Conservation (phyloP, 2,888 invertebrate genomes). For the Cancer borealis region DNA sequence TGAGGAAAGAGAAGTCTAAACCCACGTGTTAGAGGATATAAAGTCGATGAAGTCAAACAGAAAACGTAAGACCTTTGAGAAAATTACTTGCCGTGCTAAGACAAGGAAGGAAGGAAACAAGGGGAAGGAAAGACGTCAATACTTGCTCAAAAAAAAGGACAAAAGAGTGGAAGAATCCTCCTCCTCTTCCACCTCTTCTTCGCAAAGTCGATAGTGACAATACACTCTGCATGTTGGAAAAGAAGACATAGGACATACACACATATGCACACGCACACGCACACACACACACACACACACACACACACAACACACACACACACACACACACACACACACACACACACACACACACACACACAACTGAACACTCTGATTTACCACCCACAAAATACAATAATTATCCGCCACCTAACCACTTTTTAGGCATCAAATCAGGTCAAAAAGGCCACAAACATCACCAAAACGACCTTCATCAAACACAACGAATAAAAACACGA, state of each 20-base stretch:
- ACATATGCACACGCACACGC: not conserved
- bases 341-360: slow-evolving; percentile 38
- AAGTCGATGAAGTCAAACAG: not conserved
- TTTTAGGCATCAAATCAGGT: not conserved
- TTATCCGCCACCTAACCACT: not conserved
- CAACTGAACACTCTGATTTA: not conserved
- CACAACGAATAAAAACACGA: not conserved
- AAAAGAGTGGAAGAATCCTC: not conserved
- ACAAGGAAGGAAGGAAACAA: not conserved
- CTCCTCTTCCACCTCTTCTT: not conserved
- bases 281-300: slow-evolving; percentile 40
- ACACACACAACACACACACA: not conserved
- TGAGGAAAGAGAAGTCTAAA: not conserved
- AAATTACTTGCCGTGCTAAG: not conserved
- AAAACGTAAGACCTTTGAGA: not conserved
- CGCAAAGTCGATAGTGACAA: not conserved
- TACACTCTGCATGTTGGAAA: not conserved
- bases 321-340: not conserved
- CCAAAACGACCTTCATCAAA: not conserved
- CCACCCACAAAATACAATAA: not conserved
- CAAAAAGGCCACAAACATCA: not conserved
- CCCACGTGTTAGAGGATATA: not conserved
- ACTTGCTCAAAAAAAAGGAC: not conserved
- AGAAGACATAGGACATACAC: not conserved
- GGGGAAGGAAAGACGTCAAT: not conserved